A percentile compares a stretch with the other conserved stretches of the same genome.
Conservation (phyloP, 2,888 invertebrate genomes). For the Apodemia arnacis region DNA sequence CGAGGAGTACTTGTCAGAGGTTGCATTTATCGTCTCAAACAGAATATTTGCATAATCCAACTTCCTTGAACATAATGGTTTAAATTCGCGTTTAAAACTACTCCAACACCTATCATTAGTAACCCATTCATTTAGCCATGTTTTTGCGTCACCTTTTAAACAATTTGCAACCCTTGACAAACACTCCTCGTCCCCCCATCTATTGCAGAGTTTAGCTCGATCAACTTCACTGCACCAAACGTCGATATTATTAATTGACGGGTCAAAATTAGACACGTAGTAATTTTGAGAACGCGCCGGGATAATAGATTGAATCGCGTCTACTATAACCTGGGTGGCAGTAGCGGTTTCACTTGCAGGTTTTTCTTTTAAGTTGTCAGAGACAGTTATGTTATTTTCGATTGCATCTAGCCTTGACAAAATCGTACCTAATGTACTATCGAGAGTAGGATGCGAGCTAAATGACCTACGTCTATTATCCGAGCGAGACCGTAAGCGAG, state of each 20-base stretch:
- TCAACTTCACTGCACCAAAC: not conserved
- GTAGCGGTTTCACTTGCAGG: not conserved
- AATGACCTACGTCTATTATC: no score
- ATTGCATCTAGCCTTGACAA: not conserved
- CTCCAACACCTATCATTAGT: constrained; percentile 30
- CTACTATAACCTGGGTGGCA: not conserved
- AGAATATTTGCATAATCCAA: constrained; percentile 58
- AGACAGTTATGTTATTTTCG: not conserved
- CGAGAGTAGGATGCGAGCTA: no score
- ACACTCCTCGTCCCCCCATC: not conserved
- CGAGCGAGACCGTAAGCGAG: no score
- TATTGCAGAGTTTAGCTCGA: not conserved
- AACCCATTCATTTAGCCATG: constrained; percentile 29
- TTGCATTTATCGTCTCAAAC: constrained; percentile 51
- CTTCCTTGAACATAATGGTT: constrained; percentile 47
- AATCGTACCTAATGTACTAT: not conserved
- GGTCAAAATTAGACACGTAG: constrained; percentile 22
- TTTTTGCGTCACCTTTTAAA: not conserved
- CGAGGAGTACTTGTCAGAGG: constrained; percentile 45
- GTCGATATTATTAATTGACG: not conserved
- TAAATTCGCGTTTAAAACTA: constrained; percentile 42
- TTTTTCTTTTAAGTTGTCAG: no score
- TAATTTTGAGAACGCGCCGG: constrained; percentile 17
- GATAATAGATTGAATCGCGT: constrained; percentile 5
- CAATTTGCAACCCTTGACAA: not conserved